phyloP scores from a whole-genome alignment of 2,797 vertebrate genomes.

The Tachyglossus aculeatus region DNA sequence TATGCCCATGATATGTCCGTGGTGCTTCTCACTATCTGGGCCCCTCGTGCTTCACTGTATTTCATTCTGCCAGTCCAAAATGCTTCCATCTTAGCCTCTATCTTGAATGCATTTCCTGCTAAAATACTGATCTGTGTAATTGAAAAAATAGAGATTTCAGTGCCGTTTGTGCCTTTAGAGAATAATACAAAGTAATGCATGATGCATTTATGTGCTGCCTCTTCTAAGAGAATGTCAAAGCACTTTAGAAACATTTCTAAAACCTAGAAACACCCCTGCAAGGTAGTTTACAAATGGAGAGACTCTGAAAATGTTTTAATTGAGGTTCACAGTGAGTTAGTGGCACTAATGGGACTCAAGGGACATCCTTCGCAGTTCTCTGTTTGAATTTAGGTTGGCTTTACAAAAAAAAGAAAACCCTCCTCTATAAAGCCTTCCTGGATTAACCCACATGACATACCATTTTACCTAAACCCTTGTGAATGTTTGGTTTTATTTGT shows the following conservation, averaged over 20 bases:
- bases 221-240: neutral
- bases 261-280: neutral
- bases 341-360: neutral
- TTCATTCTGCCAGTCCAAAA: neutral
- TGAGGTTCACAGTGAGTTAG: neutral
- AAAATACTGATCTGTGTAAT: constrained; percentile 8
- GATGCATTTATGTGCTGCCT: neutral
- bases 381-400: too few species aligned
- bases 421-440: too few species aligned
- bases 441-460: too few species aligned
- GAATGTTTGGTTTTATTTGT: too few species aligned
- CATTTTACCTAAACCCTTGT: too few species aligned
- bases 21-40: too few species aligned
- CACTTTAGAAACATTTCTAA: neutral
- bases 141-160: neutral
- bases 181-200: neutral
- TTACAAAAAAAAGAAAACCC: too few species aligned
- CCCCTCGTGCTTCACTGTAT: neutral
- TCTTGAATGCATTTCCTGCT: neutral
- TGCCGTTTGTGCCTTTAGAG: neutral
- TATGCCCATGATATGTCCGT: too few species aligned
- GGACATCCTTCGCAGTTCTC: too few species aligned
- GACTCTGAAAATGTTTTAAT: neutral
- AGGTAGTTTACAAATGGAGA: neutral
- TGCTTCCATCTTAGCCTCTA: neutral